Base-by-base conservation (phyloP, 2,888 invertebrate species). In the Ornithoptera alexandrae region DNA sequence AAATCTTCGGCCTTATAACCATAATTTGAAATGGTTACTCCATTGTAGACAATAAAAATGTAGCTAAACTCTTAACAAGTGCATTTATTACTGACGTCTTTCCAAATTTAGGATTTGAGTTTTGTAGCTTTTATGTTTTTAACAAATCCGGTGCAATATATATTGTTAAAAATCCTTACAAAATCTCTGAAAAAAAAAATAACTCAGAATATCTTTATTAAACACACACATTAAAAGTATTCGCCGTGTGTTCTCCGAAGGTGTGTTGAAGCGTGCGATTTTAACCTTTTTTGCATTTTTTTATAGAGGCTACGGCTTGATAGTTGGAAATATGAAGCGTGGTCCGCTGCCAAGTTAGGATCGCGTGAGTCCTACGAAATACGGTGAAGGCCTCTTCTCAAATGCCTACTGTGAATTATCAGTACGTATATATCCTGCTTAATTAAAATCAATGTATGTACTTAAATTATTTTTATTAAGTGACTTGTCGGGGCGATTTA, bases 381-480 rank as follows among this genome's bases (percentile, higher is more conserved):
- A 73, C 74, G 74, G 73, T 71, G 72, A 72, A 72, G 72, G 72
- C 57, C 71, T 65, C 59, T 60, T 71, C 68, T 71, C 71, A 70
- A 74, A 72, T 73, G 73, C 74, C 74, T 73, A 71, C 65, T 42
- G 68, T 30, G 63, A 70, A 72, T 74, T 74, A 74, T 72, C 70
- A 70, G 71, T 64, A 66, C 72, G 71, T 74, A 53, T 69, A 74
- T 73, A 75, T 75, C 74, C 75, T 74, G 72, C 68, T 67, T 72
- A 75, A 74, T 75, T 69, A 71, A 74, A 73, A 73, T 65, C 71
- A 70, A 71, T 72, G 74, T 65, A 64, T 36, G 46, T 17, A 22
- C 8, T 8, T n/a, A 5, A 53, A n/a, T 4, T n/a, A 53, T n/a
- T 53, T 53, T 53, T 53, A 53, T 53, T 53, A 46, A 46, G 15